Evolutionary conservation across 2,113 vertebrate genomes (phyloP).

Genomic region (Oxyura jamaicensis): DNA sequence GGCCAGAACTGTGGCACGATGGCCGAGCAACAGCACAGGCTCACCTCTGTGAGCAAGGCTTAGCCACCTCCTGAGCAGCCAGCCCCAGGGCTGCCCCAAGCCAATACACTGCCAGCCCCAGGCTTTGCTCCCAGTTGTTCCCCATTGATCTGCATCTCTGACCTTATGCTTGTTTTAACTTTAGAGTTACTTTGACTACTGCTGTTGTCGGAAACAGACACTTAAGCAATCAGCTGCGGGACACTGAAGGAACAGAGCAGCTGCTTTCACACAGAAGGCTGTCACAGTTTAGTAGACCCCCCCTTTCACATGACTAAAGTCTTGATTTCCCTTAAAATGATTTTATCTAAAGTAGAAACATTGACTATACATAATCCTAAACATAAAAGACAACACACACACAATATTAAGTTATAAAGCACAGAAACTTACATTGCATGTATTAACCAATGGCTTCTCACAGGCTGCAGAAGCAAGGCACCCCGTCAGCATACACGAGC

Average conservation of each 20-base stretch:
- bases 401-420: not conserved
- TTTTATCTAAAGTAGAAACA: not conserved
- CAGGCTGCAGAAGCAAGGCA: rapidly evolving
- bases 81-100: not conserved
- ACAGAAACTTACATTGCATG: not conserved
- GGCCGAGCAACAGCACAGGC: rapidly evolving
- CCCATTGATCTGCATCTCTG: not conserved
- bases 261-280: not conserved
- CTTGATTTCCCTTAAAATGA: not conserved
- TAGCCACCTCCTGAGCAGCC: too few species aligned
- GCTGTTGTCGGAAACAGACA: rapidly evolving
- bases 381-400: rapidly evolving
- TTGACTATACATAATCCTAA: not conserved
- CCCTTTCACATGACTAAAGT: not conserved
- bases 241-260: not conserved
- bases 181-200: not conserved
- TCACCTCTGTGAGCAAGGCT: not conserved
- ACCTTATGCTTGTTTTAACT: not conserved
- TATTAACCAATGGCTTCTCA: not conserved
- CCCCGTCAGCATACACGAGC: not conserved
- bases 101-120: not conserved
- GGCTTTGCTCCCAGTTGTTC: not conserved
- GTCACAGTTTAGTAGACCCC: not conserved
- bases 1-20: not conserved
- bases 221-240: not conserved